phyloP scores from a whole-genome alignment of 1,140 invertebrate genomes.

The Drosophila murphyi region DNA sequence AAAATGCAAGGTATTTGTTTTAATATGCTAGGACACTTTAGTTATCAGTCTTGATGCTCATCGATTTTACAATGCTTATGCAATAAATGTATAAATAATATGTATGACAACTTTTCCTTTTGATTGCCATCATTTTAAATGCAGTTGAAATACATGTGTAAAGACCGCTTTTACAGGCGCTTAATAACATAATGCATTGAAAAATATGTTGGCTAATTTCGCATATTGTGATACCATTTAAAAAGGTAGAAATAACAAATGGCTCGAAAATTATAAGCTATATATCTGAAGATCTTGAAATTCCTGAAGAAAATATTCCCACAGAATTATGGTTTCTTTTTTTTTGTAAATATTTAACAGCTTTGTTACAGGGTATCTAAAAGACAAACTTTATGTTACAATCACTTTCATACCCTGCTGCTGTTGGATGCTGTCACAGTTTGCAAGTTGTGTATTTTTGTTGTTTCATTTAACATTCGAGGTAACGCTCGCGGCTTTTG shows the following conservation, averaged over 20 bases:
- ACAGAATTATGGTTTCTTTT: too few species aligned
- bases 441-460: conserved; percentile 1
- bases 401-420: not conserved
- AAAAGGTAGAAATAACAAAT: too few species aligned
- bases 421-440: conserved; percentile 27
- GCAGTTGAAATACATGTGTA: not conserved
- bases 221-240: not conserved
- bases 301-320: too few species aligned
- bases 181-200: conserved; percentile 8
- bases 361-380: conserved; percentile 5
- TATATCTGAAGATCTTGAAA: too few species aligned
- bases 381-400: not conserved
- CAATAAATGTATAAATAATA: not conserved
- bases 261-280: too few species aligned
- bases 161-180: not conserved
- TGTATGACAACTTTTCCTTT: not conserved
- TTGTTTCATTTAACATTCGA: conserved; percentile 19
- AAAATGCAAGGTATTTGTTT: conserved; percentile 21
- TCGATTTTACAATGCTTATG: not conserved
- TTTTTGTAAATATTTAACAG: not conserved
- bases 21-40: not conserved
- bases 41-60: not conserved
- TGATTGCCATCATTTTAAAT: not conserved
- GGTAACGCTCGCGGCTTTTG: conserved; percentile 39
- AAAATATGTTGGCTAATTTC: not conserved